phyloP scores from a whole-genome alignment of 2,888 invertebrate species.

The Drosophila koepferae region DNA sequence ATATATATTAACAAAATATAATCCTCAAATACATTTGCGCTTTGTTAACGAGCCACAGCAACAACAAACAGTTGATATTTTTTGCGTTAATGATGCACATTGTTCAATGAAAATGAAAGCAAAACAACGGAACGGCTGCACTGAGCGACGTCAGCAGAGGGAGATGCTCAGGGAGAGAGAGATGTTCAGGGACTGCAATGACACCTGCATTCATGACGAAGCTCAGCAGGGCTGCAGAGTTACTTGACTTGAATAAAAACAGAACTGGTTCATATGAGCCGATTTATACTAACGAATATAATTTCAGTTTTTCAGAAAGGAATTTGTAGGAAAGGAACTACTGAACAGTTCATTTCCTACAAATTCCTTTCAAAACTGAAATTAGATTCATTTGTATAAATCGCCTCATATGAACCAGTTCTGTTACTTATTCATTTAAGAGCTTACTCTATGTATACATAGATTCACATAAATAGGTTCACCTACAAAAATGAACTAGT shows the following conservation, averaged over 20 bases:
- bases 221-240: constrained; percentile 1
- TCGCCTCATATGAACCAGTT: not conserved
- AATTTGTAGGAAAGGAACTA: no score
- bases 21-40: constrained; percentile 80
- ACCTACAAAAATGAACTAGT: not conserved
- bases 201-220: not conserved
- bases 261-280: no score
- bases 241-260: not conserved
- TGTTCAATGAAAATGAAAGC: constrained; percentile 80
- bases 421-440: not conserved
- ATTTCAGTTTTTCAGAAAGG: no score
- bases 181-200: constrained; percentile 6
- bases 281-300: no score
- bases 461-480: no score
- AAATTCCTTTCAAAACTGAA: no score
- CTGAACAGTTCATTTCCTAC: no score
- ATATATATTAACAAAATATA: constrained; percentile 41
- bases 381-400: no score
- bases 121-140: constrained; percentile 26
- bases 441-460: no score
- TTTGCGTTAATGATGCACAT: constrained; percentile 78
- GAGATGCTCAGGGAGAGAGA: not conserved
- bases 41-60: constrained; percentile 69
- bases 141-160: constrained; percentile 4
- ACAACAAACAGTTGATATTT: constrained; percentile 39